Evolutionary conservation across 1,140 invertebrate genomes (phyloP), one percentile per base, ranked within the genome.

Genomic region (Bombus sylvicola): DNA sequence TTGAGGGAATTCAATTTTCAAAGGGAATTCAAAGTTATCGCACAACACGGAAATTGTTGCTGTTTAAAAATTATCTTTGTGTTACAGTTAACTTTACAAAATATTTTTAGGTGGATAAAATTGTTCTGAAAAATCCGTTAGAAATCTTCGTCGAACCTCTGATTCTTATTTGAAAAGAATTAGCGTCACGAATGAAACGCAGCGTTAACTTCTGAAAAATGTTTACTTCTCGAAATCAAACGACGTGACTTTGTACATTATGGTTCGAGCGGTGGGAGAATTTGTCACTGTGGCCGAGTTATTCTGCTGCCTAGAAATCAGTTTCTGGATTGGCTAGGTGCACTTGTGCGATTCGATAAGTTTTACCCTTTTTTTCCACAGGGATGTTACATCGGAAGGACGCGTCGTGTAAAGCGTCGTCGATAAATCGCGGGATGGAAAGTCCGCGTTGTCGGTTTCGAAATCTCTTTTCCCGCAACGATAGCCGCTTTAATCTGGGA

Each of bases 391-490:
- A 34, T 15, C 31, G 53, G 22, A 41, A 25, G 25, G 3, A 3
- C 34, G 34, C 53, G 15, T 12, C 18, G n/a, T 3, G 47, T 22
- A 53, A 34, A 62, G 41, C 47, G 39, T 18, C 18, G 34, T 10
- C 71, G 31, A 82, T 74, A 74, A 74, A 74, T 82, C 22, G 71
- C n/a, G 1, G n/a, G 3, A 28, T 74, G 3, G 47, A 74, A 64
- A 8, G 12, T 22, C 8, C 53, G 31, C n/a, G 37, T 62, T 71
- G 39, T 69, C 18, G 22, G 25, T 43, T 31, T 2, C 12, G 9
- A 69, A 76, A 75, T 75, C 47, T 53, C 41, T 31, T 34, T 47
- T 18, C 1, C 43, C 12, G 31, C 6, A 39, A 68, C 43, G 28
- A n/a, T 31, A 28, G 4, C 18, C 34, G 43, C n/a, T 84, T 71